phyloP scores from a whole-genome alignment of 2,888 invertebrate species.

The Steinernema carpocapsae region DNA sequence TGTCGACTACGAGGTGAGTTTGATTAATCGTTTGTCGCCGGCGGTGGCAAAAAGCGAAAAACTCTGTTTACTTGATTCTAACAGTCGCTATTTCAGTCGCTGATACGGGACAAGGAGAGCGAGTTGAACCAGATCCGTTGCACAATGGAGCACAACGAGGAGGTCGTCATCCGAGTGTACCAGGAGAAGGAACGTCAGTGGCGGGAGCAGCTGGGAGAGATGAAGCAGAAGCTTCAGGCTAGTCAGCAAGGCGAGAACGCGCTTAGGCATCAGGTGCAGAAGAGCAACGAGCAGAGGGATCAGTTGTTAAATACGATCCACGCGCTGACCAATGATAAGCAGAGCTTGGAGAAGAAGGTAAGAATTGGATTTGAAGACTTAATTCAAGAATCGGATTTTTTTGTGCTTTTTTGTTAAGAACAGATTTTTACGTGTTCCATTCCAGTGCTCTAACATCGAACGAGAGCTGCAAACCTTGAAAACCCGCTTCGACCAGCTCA shows the following conservation, averaged over 20 bases:
- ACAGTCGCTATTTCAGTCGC: slow-evolving; percentile 45
- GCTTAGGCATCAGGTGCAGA: slow-evolving; percentile 44
- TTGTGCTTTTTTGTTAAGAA: neutral
- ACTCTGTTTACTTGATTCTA: neutral
- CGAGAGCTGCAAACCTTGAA: slow-evolving; percentile 40
- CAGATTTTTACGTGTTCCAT: neutral
- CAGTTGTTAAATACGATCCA: slow-evolving; percentile 44
- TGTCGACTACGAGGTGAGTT: slow-evolving; percentile 62
- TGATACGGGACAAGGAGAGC: slow-evolving; percentile 66
- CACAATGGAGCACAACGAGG: slow-evolving; percentile 45
- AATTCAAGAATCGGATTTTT: neutral
- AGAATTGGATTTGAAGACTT: neutral
- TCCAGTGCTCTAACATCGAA: slow-evolving; percentile 44
- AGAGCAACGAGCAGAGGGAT: slow-evolving; percentile 48
- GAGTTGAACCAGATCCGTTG: slow-evolving; percentile 61
- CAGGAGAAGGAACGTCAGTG: slow-evolving; percentile 50
- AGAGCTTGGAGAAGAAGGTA: slow-evolving; percentile 43
- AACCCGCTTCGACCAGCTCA: slow-evolving; percentile 40
- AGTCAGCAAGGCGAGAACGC: slow-evolving; percentile 47
- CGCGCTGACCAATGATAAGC: slow-evolving; percentile 44
- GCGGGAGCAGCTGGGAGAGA: slow-evolving; percentile 46
- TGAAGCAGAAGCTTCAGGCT: slow-evolving; percentile 47
- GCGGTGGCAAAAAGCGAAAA: neutral
- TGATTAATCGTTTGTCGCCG: neutral
- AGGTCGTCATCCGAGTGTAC: slow-evolving; percentile 51